Conservation (phyloP, 2,797 vertebrate species). For the Siniperca obscura region DNA sequence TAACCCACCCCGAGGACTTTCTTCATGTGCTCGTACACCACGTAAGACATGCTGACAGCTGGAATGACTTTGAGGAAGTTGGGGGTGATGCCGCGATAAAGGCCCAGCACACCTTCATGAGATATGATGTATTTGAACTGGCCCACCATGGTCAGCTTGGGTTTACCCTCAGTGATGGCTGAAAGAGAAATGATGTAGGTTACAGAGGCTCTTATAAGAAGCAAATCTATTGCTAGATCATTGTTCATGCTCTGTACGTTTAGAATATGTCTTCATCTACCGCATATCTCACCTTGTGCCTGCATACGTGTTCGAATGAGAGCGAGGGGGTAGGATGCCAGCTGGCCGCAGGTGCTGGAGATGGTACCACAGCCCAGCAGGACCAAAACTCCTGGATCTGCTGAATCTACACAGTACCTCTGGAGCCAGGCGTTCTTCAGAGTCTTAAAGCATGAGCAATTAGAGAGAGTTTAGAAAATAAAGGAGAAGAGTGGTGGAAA, state of each 20-base stretch:
- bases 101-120: constrained; percentile 89
- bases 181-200: constrained; percentile 19
- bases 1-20: constrained; percentile 85
- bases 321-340: constrained; percentile 93
- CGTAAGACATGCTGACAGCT: constrained; percentile 96
- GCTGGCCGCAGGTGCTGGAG: constrained; percentile 94
- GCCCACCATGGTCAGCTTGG: constrained; percentile 90
- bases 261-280: not conserved
- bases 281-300: constrained; percentile 88
- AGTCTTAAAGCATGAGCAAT: constrained; percentile 80
- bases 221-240: not conserved
- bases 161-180: constrained; percentile 84
- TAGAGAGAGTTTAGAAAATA: not conserved
- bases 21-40: constrained; percentile 96
- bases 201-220: not conserved
- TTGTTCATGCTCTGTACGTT: not conserved
- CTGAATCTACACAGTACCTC: constrained; percentile 87
- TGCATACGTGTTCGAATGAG: constrained; percentile 96
- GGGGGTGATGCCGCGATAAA: constrained; percentile 93
- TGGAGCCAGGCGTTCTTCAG: constrained; percentile 93
- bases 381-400: constrained; percentile 92
- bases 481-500: not conserved
- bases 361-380: constrained; percentile 91
- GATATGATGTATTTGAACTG: constrained; percentile 91
- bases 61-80: constrained; percentile 97